Evolutionary conservation across 2,888 invertebrate species (phyloP).

Genomic region (Monoplex corrugatus): DNA sequence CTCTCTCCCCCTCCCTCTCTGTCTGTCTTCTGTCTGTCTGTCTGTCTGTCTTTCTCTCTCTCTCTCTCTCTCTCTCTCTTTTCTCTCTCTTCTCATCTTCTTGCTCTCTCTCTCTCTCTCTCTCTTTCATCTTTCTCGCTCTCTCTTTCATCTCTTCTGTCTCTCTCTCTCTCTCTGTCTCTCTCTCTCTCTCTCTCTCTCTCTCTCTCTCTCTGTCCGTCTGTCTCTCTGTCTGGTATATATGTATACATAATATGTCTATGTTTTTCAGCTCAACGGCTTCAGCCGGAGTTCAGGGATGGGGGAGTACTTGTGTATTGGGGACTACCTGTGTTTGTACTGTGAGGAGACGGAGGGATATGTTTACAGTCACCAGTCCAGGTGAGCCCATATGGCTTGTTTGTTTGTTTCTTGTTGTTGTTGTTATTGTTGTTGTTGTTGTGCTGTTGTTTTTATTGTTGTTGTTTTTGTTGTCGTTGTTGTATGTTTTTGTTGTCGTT

Average conservation of each 20-base stretch:
- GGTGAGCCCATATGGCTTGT: constrained; percentile 67
- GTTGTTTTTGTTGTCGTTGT: no score
- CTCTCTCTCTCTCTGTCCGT: not conserved
- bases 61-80: not conserved
- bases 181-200: not conserved
- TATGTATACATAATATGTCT: constrained; percentile 14
- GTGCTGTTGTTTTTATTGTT: no score
- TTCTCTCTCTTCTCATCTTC: no score
- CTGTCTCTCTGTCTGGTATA: not conserved
- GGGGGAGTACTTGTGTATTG: constrained; percentile 80
- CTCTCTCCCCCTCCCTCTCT: not conserved
- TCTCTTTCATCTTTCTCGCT: no score
- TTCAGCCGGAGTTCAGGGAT: constrained; percentile 73
- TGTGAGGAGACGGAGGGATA: constrained; percentile 81
- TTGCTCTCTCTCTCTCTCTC: no score
- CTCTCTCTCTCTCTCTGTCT: constrained; percentile 5
- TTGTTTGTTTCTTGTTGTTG: not conserved
- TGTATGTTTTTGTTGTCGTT: no score
- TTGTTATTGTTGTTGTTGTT: not conserved
- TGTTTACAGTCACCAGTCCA: constrained; percentile 80
- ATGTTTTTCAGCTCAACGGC: constrained; percentile 73
- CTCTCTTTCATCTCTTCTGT: not conserved
- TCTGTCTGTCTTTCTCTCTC: not conserved
- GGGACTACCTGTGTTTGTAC: constrained; percentile 79
- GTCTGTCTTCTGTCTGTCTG: not conserved